phyloP scores from a whole-genome alignment of 2,888 invertebrate species.

The Clostera curtula region DNA sequence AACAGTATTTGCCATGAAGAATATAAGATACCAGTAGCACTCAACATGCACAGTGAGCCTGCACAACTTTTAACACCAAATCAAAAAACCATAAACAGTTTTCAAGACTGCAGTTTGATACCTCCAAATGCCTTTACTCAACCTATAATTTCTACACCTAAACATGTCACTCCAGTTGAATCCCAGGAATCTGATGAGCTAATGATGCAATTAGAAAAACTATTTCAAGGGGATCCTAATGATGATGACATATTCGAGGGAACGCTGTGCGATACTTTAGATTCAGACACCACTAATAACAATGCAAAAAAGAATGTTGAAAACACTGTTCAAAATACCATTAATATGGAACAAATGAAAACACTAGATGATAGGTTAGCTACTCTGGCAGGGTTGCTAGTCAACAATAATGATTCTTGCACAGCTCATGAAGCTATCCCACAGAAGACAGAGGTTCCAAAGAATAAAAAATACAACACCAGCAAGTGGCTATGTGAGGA shows the following conservation, averaged over 20 bases:
- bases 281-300: conserved; percentile 22
- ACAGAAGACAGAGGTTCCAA: conserved; percentile 24
- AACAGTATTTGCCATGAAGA: conserved; percentile 8
- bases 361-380: conserved; percentile 53
- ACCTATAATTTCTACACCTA: conserved; percentile 13
- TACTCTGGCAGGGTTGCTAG: conserved; percentile 41
- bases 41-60: conserved; percentile 22
- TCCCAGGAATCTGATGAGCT: conserved; percentile 49
- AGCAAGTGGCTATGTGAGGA: conserved; percentile 67
- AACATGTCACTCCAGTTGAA: conserved; percentile 27
- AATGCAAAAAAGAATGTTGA: conserved; percentile 20
- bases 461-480: conserved; percentile 26
- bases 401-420: conserved; percentile 29
- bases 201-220: conserved; percentile 55
- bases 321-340: conserved; percentile 20
- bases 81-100: conserved; percentile 4
- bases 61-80: conserved; percentile 14
- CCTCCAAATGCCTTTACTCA: conserved; percentile 9
- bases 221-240: conserved; percentile 54
- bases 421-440: no score
- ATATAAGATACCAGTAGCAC: conserved; percentile 25
- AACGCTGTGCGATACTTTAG: conserved; percentile 35
- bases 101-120: no score
- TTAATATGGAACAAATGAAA: conserved; percentile 42
- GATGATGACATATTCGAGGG: conserved; percentile 63